Percentiles rank a stretch among this genome's conserved stretches.
Evolutionary conservation across 2,888 invertebrate genomes (phyloP).

Genomic region (Drosophila atripex): DNA sequence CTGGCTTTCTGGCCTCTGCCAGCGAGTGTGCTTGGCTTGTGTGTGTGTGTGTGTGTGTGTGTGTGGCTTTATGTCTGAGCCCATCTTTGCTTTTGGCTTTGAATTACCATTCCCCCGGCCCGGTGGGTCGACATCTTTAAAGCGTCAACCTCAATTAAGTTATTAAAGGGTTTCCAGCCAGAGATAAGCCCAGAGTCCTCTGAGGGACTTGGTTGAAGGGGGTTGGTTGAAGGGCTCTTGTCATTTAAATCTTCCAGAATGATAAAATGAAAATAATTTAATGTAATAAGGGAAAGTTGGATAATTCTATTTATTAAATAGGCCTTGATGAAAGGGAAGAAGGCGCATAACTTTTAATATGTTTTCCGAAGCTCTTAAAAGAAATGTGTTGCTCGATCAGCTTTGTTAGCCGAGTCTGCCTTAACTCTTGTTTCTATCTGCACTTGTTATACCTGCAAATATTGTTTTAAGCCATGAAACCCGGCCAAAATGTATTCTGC

Average conservation of each 20-base stretch:
- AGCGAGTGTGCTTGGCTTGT: conserved; percentile 1
- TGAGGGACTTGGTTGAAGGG: background rate
- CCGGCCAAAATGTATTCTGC: background rate
- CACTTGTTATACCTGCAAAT: background rate
- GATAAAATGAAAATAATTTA: conserved; percentile 2
- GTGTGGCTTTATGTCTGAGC: conserved; percentile 47
- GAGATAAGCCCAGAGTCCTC: background rate
- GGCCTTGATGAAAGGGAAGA: background rate
- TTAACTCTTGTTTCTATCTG: background rate
- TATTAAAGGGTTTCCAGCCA: conserved; percentile 61
- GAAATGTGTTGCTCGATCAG: background rate
- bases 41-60: conserved; percentile 42
- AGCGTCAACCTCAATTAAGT: conserved; percentile 75
- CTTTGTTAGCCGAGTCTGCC: background rate
- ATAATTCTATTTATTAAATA: background rate
- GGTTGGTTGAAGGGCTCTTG: background rate
- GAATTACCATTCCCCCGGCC: conserved; percentile 14
- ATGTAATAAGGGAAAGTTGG: conserved; percentile 2
- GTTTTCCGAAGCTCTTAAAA: background rate
- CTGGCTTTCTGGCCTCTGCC: conserved; percentile 33
- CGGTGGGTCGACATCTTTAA: conserved; percentile 60
- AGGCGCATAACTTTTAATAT: background rate
- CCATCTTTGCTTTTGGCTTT: conserved; percentile 35
- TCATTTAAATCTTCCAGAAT: background rate
- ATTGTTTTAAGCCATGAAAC: background rate